Evolutionary conservation across 2,888 invertebrate species (phyloP), one percentile per base, ranked within the genome.

Genomic region (Boloria euphrosyne): DNA sequence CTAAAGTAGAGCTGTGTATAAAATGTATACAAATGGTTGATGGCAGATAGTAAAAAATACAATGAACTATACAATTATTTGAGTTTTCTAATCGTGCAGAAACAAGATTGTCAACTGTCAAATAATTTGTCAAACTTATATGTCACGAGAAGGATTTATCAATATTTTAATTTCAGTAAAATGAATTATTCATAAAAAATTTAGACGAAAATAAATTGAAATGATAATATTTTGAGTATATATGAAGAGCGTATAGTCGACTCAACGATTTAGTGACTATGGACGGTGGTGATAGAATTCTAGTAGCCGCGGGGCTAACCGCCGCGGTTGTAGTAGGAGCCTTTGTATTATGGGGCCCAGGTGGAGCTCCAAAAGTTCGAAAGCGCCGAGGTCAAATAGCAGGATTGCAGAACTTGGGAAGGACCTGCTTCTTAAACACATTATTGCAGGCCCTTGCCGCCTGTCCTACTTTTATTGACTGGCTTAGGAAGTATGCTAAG

Each of bases 351-450:
- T 97, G 96, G 96, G 95, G 96, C 65, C 96, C 96, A 27, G 94
- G 94, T 0, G 94, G 95, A 75, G 93, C 95, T 76, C 87, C 94
- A 5, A 91, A 93, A 67, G 87, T 93, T 65, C 90, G 94, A 47
- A 94, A 94, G 78, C 90, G 94, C 43, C 90, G 94, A 76, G 97
- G 97, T 22, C 95, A 96, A 82, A 94, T 97, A 62, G 95, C 96
- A 31, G 98, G 98, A 10, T 93, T 98, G 47, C 96, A 96, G 74
- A 98, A 98, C 90, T 93, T 98, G 71, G 98, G 98, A 51, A 95
- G 97, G 75, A 98, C 98, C 0, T 98, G 98, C 86, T 98, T 98
- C 83, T 90, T 98, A 63, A 98, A 98, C 89, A 96, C 98, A 0
- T 90, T 98, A 55, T 92, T 98, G 31, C 98, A 98, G 90, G 96